Base-by-base conservation (phyloP, 2,113 vertebrate species). In the Mobula hypostoma region DNA sequence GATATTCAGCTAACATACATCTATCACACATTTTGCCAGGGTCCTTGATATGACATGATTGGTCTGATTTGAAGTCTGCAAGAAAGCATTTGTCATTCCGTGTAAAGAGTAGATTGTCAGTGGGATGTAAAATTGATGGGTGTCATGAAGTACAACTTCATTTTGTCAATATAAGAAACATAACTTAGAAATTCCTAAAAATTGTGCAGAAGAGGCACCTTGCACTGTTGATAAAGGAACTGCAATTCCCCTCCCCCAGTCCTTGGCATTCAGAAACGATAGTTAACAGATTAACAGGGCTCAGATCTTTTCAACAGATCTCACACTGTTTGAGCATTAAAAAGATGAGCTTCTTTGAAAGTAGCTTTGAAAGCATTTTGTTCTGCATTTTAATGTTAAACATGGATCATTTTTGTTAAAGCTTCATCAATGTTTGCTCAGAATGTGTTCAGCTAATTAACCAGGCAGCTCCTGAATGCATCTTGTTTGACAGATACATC, bases 41-140 rank as follows among this genome's bases (percentile, higher is more conserved):
- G 94, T 83, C 78, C 36, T 95, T 95, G 95, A 94, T 94, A 95
- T 95, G 94, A 95, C 88, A 90, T 40, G 95, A 77, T 94, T 95
- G 94, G 91, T 95, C 94, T 94, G 94, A 95, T 56, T 32, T 32
- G 80, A 77, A 95, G 95, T 66, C 94, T 95, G 94, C 77, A 94
- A 91, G 95, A 95, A 8, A 0, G 3, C 94, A 94, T 68, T 83
- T 94, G 94, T 94, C 95, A 94, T 79, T 83, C 77, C 94, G 61
- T 40, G 80, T 24, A 83, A 94, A 95, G 66, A 87, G 7, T 0
- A 56, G 21, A 40, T 95, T 95, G 72, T 94, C 87, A 95, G 40
- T 88, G 32, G 95, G 56, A 87, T 94, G 94, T 94, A 95, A 90
- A 95, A 95, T 2, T 94, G 94, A 68, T 78, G 68, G 29, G 68